These are phyloP conservation scores for Hoplostethus atlanticus DNA, from an alignment of 2,797 vertebrate species.

Conservation along the genomic window DNA sequence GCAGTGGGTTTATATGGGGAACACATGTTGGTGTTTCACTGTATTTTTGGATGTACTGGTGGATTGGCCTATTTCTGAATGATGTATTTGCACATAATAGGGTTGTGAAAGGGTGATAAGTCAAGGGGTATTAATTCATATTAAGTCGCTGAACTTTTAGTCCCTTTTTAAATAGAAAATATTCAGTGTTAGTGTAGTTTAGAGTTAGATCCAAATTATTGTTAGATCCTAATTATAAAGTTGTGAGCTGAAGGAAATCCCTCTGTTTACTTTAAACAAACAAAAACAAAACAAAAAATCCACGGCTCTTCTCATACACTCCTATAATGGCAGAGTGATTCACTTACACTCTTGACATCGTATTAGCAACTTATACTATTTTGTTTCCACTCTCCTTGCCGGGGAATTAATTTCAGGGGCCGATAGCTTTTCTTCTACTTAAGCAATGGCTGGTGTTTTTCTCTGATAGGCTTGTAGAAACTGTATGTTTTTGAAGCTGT, in stretches of 20 bases:
- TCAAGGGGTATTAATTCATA: background rate
- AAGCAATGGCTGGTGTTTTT: conserved; percentile 32
- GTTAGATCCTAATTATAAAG: no score
- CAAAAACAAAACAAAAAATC: background rate
- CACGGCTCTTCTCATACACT: background rate
- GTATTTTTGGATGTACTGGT: conserved; percentile 26
- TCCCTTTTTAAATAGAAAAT: no score
- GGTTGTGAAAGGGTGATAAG: background rate
- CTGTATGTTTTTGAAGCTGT: conserved; percentile 67
- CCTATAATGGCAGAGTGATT: conserved; percentile 17
- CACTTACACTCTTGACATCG: conserved; percentile 30
- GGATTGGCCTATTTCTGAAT: conserved; percentile 25
- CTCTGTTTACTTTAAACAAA: background rate
- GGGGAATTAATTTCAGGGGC: conserved; percentile 63
- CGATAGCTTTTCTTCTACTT: conserved; percentile 58
- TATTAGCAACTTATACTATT: conserved; percentile 23
- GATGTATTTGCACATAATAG: conserved; percentile 2
- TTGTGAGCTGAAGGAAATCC: no score
- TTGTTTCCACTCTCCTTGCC: conserved; percentile 34
- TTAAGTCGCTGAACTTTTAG: no score
- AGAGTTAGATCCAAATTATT: no score
- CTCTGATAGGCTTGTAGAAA: conserved; percentile 47
- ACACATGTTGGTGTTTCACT: conserved; percentile 43
- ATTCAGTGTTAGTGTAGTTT: no score
- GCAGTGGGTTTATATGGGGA: conserved; percentile 39